phyloP scores from a whole-genome alignment of 2,888 invertebrate genomes.

The Caenorhabditis sulstoni region DNA sequence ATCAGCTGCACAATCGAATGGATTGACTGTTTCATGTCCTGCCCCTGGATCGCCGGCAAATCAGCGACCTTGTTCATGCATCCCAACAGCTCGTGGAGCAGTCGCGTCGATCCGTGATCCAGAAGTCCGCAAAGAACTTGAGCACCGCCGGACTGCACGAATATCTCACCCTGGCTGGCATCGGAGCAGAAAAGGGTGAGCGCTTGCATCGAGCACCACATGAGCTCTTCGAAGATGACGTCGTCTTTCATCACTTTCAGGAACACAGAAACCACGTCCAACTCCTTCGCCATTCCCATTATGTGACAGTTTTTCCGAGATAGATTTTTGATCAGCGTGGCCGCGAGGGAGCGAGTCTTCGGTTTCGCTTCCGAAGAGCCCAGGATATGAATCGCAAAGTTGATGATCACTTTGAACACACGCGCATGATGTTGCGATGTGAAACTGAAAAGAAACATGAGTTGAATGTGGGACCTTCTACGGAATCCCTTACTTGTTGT shows the following conservation, averaged over 20 bases:
- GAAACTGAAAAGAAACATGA: too few relatives aligned
- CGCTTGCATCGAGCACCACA: conserved; percentile 53
- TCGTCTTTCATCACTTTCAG: conserved; percentile 5
- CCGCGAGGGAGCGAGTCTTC: conserved; percentile 38
- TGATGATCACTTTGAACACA: conserved; percentile 16
- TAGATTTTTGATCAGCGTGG: conserved; percentile 46
- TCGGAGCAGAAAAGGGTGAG: conserved; percentile 33
- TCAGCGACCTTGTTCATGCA: conserved; percentile 37
- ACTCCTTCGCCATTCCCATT: conserved; percentile 15
- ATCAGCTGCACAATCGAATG: conserved; percentile 33
- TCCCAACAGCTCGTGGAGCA: conserved; percentile 44
- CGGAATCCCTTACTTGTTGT: too few relatives aligned
- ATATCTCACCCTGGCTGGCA: conserved; percentile 14
- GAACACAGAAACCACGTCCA: conserved; percentile 18
- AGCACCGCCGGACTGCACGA: conserved; percentile 40
- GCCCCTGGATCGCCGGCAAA: conserved; percentile 41
- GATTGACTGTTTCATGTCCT: conserved; percentile 50
- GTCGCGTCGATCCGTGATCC: conserved; percentile 45
- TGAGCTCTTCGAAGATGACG: conserved; percentile 50
- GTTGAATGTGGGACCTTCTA: too few relatives aligned
- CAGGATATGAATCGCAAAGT: conserved; percentile 19
- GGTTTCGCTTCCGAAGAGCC: conserved; percentile 11
- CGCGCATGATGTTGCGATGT: not conserved
- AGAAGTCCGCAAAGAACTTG: conserved; percentile 44
- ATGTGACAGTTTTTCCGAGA: conserved; percentile 14